Evolutionary conservation across 2,113 vertebrate genomes (phyloP), one percentile per base, ranked within the genome.

Genomic region (Carassius carassius): DNA sequence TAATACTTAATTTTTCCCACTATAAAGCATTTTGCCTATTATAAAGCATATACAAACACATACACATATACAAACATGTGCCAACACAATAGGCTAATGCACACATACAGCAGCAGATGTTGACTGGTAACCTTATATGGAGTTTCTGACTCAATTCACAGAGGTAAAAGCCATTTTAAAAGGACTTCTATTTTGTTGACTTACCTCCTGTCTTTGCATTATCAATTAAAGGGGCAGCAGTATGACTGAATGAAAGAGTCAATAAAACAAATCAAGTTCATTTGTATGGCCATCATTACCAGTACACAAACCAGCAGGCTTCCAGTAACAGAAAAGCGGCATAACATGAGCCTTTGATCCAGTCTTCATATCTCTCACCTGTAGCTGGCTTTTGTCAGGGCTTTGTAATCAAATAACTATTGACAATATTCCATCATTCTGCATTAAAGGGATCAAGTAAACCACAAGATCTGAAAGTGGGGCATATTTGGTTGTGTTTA

Each of bases 311-410:
- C 41, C 29, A 25, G 19, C 25, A 13, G 11, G 11, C 19, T 62
- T 44, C 54, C 73, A 78, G 58, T 21, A 83, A 83, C 51, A 83
- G 56, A 75, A 5, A 35, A 47, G 14, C n/a, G 14, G 35, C 62
- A 51, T 44, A 84, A 86, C 32, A 67, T 32, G 37, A 76, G 10
- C 81, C 77, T 87, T 80, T 84, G 67, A 87, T 80, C 76, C 29
- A 49, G 17, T n/a, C 16, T 37, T 67, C 25, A 19, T 41, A 75
- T n/a, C 41, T 17, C 56, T 75, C 74, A 78, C 41, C 51, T 32
- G 76, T 23, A 23, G 54, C 32, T 35, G 67, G 81, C 85, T 72
- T 82, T 83, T 67, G 78, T 78, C 80, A 72, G 21, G 37, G 62
- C 81, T 78, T 70, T 47, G 70, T 83, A 78, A 63, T 78, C 76